Evolutionary conservation across 2,113 vertebrate genomes (phyloP).

Genomic region (Vireo altiloquus): DNA sequence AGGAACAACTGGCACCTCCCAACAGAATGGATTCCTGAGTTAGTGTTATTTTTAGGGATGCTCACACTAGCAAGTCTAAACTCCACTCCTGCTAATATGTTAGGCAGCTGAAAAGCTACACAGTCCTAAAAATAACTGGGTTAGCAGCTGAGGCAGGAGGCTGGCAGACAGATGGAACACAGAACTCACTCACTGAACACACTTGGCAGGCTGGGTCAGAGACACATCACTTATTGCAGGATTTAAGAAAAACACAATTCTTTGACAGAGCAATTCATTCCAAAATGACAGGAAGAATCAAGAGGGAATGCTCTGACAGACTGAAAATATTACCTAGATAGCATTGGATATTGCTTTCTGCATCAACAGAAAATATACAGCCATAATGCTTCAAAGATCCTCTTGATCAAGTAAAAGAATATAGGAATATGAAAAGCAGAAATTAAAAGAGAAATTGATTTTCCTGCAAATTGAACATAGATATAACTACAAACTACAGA

Average conservation of each 20-base stretch:
- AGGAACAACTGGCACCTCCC: constrained; percentile 15
- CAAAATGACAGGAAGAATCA: not conserved
- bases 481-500: not conserved
- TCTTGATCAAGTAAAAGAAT: not conserved
- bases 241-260: not conserved
- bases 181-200: not conserved
- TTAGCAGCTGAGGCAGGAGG: constrained; percentile 14
- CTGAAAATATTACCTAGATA: not conserved
- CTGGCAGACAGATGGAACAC: constrained; percentile 27
- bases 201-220: not conserved
- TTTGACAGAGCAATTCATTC: not conserved
- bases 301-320: not conserved
- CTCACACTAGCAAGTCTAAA: constrained; percentile 37
- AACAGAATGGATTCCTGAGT: constrained; percentile 23
- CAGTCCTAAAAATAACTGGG: constrained; percentile 61
- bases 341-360: not conserved
- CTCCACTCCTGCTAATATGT: constrained; percentile 11
- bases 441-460: not conserved
- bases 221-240: not conserved
- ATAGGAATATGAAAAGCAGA: not conserved
- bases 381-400: not conserved
- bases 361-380: not conserved
- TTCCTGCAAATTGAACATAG: not conserved
- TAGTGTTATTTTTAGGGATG: constrained; percentile 61
- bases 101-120: constrained; percentile 48